Conservation (phyloP, 2,113 vertebrate genomes). For the Anseranas semipalmata region DNA sequence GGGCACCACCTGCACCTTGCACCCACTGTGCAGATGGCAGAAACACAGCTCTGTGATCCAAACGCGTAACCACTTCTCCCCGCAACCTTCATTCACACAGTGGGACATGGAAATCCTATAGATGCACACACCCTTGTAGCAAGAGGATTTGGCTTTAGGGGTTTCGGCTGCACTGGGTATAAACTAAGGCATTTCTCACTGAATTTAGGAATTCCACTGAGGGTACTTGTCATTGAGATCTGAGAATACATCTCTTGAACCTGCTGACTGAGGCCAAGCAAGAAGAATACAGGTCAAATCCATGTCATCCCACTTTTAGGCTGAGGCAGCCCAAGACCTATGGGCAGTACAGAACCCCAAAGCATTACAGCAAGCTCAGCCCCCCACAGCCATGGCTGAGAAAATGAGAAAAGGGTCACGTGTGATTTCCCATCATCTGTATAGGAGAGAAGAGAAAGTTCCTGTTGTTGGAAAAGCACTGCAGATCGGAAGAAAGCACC, state of each 20-base stretch:
- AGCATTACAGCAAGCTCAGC: not conserved
- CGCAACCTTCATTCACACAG: fast-evolving
- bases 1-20: not conserved
- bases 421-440: not conserved
- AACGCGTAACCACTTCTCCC: not conserved
- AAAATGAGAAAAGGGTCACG: not conserved
- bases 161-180: fast-evolving
- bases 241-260: not conserved
- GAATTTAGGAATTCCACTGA: not conserved
- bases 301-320: not conserved
- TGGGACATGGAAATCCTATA: not conserved
- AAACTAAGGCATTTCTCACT: not conserved
- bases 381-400: not conserved
- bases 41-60: not conserved
- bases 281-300: not conserved
- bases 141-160: not conserved
- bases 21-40: not conserved
- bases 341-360: not conserved
- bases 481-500: not conserved
- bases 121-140: not conserved
- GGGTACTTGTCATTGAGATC: fast-evolving
- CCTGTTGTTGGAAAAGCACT: not conserved
- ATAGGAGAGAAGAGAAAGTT: not conserved
- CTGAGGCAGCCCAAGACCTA: not conserved
- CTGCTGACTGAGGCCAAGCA: not conserved